Percentiles rank a stretch among this genome's conserved stretches.
Conservation (phyloP, 2,113 vertebrate genomes). For the Muntiacus muntjak region DNA sequence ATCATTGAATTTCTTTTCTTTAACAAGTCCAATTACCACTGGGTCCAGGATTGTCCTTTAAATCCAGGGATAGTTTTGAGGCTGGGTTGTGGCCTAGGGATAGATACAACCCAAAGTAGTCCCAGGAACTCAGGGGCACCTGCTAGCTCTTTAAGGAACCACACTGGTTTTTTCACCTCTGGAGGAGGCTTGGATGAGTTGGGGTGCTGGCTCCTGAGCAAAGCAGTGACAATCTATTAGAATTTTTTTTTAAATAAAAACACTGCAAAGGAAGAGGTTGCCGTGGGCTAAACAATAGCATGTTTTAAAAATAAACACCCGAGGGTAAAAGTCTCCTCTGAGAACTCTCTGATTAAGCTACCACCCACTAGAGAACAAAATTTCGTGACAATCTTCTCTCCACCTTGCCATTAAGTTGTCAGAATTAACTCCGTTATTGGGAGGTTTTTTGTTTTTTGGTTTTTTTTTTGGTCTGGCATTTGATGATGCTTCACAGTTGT, state of each 20-base stretch:
- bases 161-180: background rate
- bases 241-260: background rate
- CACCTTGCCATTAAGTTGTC: background rate
- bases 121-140: background rate
- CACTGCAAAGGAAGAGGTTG: slow-evolving; percentile 36
- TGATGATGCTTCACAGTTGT: background rate
- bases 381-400: background rate
- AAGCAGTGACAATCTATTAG: background rate
- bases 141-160: slow-evolving; percentile 13
- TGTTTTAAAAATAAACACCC: slow-evolving; percentile 66
- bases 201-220: background rate
- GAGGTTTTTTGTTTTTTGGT: background rate
- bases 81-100: background rate
- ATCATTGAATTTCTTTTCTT: background rate
- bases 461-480: background rate
- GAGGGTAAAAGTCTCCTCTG: slow-evolving; percentile 19
- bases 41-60: background rate
- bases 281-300: slow-evolving; percentile 52
- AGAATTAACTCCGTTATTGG: background rate
- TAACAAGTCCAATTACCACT: background rate
- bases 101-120: background rate
- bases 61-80: background rate
- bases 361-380: slow-evolving; percentile 37
- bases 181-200: background rate
- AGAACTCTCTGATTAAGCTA: slow-evolving; percentile 17